Base-by-base conservation (phyloP, 2,797 vertebrate genomes). In the Enteromius paludinosus region DNA sequence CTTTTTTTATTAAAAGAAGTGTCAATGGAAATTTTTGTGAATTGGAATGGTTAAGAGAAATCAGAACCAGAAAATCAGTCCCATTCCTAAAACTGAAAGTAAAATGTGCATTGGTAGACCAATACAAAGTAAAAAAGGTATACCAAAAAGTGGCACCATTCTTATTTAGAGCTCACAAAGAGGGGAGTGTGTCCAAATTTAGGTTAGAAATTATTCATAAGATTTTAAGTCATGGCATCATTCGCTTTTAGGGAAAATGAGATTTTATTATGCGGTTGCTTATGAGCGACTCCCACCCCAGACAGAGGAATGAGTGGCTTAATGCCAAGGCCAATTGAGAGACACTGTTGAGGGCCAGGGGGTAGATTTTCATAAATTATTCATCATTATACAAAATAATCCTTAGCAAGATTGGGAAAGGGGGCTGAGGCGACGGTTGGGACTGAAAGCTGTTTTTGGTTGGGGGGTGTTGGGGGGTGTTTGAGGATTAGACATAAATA, bases 261-360 rank as follows among this genome's bases (percentile, higher is more conserved):
- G 92, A 87, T 90, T 90, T 93, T 94, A 93, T 92, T 93, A 91
- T 93, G 91, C 90, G 91, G 89, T 90, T 86, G 91, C 90, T 90
- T 94, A 90, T 90, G 83, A 89, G 85, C 84, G 84, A 86, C 87
- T 90, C 87, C 88, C 83, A 84, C 87, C 86, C 88, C 86, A 88
- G 88, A 89, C 85, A 83, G 87, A 88, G 84, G 92, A 91, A 93
- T 91, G 91, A 94, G 92, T 94, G 93, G 94, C 92, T 78, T 86
- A 82, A 90, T 94, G 94, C 94, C 94, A 95, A 94, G 93, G 93
- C 94, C 94, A 95, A 94, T 94, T 90, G 93, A 94, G 92, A 94
- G 90, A 89, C 90, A 87, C 90, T 84, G 78, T 85, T 91, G 90
- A 89, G 90, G 92, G 93, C 91, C 90, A 88, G 92, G 90, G 93